Evolutionary conservation across 2,113 vertebrate genomes (phyloP).

Genomic region (Hydrochoerus hydrochaeris): DNA sequence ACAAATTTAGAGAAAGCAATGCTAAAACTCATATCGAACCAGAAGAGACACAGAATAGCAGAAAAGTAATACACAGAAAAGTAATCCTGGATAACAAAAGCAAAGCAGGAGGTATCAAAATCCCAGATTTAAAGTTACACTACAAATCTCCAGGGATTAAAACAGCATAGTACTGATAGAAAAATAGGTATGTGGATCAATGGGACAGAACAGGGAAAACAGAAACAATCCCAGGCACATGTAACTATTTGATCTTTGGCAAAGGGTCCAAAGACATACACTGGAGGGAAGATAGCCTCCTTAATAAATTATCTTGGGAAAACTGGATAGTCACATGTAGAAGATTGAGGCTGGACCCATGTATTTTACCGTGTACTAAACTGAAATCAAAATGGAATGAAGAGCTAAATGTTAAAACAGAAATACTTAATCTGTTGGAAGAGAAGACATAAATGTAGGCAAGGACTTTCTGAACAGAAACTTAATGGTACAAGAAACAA

Average conservation of each 20-base stretch:
- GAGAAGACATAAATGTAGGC: background rate
- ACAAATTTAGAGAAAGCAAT: background rate
- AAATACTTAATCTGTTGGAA: background rate
- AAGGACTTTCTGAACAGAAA: background rate
- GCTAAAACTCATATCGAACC: background rate
- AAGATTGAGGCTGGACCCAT: background rate
- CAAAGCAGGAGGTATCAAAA: background rate
- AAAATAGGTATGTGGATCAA: background rate
- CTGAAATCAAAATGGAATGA: background rate
- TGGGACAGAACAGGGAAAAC: background rate
- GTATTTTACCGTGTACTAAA: background rate
- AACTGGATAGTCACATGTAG: background rate
- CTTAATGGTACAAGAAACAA: background rate
- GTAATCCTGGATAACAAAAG: too few relatives aligned
- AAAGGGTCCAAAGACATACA: background rate
- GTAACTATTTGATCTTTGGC: background rate
- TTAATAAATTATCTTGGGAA: background rate
- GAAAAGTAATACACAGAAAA: too few relatives aligned
- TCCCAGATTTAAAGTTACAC: background rate
- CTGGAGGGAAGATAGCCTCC: background rate
- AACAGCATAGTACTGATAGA: background rate
- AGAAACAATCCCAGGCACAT: background rate
- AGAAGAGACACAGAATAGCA: background rate
- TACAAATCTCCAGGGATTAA: background rate
- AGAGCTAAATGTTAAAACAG: background rate